Evolutionary conservation across 2,888 invertebrate genomes (phyloP).

Genomic region (Junonia oenone): DNA sequence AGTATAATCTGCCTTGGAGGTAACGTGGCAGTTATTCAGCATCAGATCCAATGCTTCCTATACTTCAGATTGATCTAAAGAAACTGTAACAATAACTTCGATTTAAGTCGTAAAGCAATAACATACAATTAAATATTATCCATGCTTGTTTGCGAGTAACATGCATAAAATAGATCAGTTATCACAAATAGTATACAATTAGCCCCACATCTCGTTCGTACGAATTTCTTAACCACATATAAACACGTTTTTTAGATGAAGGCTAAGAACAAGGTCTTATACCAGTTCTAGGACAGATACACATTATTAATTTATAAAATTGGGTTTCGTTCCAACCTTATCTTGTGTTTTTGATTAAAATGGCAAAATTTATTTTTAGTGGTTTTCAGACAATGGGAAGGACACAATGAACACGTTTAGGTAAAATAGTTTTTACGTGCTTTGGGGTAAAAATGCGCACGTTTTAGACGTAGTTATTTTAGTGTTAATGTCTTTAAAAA

Average conservation of each 20-base stretch:
- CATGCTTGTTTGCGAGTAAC: too few species aligned
- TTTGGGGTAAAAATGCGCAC: neutral
- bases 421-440: neutral
- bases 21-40: too few species aligned
- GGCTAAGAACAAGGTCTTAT: slow-evolving; percentile 17
- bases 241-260: slow-evolving; percentile 14
- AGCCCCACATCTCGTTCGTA: neutral
- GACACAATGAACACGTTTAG: neutral
- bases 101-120: too few species aligned
- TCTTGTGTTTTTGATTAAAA: neutral
- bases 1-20: too few species aligned
- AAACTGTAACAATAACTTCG: too few species aligned
- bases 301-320: neutral
- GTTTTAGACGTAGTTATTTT: too few species aligned
- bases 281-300: slow-evolving; percentile 11
- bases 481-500: too few species aligned
- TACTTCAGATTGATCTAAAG: too few species aligned
- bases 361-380: neutral
- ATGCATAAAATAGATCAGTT: too few species aligned
- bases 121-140: too few species aligned
- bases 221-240: neutral
- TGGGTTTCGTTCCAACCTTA: slow-evolving; percentile 1
- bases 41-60: too few species aligned
- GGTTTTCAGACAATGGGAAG: neutral
- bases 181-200: neutral